phyloP scores from a whole-genome alignment of 2,797 vertebrate species.

The Clarias fuscus region DNA sequence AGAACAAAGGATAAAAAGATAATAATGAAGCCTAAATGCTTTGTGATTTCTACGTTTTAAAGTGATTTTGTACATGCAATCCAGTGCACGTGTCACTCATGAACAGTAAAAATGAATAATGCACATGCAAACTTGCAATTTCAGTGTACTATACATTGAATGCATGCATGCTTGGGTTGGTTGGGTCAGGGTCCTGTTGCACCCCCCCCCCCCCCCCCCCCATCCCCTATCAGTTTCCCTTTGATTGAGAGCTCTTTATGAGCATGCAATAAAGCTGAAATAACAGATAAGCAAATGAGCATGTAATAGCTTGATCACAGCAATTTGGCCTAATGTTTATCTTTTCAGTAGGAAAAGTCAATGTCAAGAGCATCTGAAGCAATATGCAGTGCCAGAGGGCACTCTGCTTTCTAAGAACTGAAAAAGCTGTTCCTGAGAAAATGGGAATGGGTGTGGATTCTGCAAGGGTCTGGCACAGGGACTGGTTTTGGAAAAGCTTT shows the following conservation, averaged over 20 bases:
- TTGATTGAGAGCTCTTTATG: background rate
- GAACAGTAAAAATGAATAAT: background rate
- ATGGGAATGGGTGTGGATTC: background rate
- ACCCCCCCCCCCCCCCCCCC: no score
- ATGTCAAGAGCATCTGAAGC: constrained; percentile 34
- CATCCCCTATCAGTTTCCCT: background rate
- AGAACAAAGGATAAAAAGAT: constrained; percentile 48
- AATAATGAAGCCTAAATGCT: background rate
- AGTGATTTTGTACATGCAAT: background rate
- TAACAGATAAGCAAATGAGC: background rate
- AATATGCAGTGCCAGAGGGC: constrained; percentile 19
- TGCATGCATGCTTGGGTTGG: background rate
- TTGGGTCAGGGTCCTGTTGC: background rate
- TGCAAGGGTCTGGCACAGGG: background rate
- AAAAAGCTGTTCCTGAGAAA: constrained; percentile 1
- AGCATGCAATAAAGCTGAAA: constrained; percentile 10
- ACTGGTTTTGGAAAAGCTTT: background rate
- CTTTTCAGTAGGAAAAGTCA: constrained; percentile 31
- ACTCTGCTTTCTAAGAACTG: constrained; percentile 55
- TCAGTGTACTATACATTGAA: background rate
- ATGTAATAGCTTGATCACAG: constrained; percentile 24
- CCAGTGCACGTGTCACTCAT: background rate
- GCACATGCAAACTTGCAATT: background rate
- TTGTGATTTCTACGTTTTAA: background rate
- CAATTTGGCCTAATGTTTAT: constrained; percentile 36